Conservation (phyloP, 2,888 invertebrate genomes). For the Cristatella mucedo region DNA sequence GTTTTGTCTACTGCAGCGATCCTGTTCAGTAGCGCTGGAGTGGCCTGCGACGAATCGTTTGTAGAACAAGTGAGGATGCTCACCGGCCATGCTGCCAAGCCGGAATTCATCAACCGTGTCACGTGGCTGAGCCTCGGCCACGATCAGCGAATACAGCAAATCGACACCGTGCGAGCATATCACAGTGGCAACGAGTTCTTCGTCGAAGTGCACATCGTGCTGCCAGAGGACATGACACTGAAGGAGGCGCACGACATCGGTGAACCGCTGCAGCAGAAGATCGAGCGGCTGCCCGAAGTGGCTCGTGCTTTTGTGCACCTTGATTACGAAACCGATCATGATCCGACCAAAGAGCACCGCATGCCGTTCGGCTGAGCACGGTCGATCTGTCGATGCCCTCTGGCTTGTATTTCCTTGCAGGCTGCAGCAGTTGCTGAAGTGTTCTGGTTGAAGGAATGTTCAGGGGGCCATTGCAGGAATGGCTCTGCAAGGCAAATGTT, state of each 20-base stretch:
- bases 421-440: too few relatives aligned
- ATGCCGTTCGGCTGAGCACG: too few relatives aligned
- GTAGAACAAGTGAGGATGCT: slow-evolving; percentile 32
- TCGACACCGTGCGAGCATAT: slow-evolving; percentile 43
- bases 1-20: too few relatives aligned
- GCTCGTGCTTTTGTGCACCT: slow-evolving; percentile 43
- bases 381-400: too few relatives aligned
- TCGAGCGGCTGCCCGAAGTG: slow-evolving; percentile 39
- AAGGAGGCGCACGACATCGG: slow-evolving; percentile 41
- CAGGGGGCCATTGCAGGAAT: too few relatives aligned
- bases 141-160: slow-evolving; percentile 17
- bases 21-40: too few relatives aligned
- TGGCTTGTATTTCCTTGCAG: too few relatives aligned
- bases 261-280: slow-evolving; percentile 40
- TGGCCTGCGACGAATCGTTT: too few relatives aligned
- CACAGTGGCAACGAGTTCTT: slow-evolving; percentile 41
- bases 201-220: slow-evolving; percentile 40
- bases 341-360: slow-evolving; percentile 40
- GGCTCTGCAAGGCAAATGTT: too few relatives aligned
- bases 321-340: slow-evolving; percentile 40
- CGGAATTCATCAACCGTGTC: slow-evolving; percentile 33
- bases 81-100: slow-evolving; percentile 29
- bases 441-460: too few relatives aligned
- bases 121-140: slow-evolving; percentile 36
- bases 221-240: slow-evolving; percentile 38